A percentile compares a stretch with the other conserved stretches of the same genome.
phyloP scores from a whole-genome alignment of 2,888 invertebrate genomes.

The Eulithis prunata region DNA sequence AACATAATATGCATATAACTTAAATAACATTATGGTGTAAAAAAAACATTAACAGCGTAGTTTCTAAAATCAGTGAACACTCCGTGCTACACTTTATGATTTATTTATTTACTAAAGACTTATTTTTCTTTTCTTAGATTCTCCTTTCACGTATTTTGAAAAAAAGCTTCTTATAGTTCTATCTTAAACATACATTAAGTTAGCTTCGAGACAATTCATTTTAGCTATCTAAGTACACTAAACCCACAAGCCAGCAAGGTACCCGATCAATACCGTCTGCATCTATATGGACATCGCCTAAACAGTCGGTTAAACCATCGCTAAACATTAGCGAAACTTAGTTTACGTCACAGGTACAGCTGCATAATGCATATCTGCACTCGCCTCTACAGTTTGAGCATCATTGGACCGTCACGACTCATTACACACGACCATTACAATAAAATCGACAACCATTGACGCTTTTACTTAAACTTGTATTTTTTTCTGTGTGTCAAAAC shows the following conservation, averaged over 20 bases:
- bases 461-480: background rate
- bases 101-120: no score
- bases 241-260: conserved; percentile 21
- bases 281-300: conserved; percentile 36
- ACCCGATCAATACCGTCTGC: conserved; percentile 31
- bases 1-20: no score
- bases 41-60: no score
- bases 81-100: no score
- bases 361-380: conserved; percentile 45
- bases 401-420: conserved; percentile 34
- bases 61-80: no score
- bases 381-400: conserved; percentile 29
- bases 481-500: background rate
- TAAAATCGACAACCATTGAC: conserved; percentile 16
- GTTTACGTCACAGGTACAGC: conserved; percentile 33
- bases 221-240: background rate
- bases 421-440: conserved; percentile 35
- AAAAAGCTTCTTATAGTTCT: no score
- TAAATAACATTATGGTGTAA: no score
- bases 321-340: conserved; percentile 42
- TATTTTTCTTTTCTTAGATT: no score
- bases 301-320: conserved; percentile 39
- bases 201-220: no score
- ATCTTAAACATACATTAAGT: no score
- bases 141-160: no score